phyloP scores from a whole-genome alignment of 2,797 vertebrate genomes.

The Pelochelys cantorii region DNA sequence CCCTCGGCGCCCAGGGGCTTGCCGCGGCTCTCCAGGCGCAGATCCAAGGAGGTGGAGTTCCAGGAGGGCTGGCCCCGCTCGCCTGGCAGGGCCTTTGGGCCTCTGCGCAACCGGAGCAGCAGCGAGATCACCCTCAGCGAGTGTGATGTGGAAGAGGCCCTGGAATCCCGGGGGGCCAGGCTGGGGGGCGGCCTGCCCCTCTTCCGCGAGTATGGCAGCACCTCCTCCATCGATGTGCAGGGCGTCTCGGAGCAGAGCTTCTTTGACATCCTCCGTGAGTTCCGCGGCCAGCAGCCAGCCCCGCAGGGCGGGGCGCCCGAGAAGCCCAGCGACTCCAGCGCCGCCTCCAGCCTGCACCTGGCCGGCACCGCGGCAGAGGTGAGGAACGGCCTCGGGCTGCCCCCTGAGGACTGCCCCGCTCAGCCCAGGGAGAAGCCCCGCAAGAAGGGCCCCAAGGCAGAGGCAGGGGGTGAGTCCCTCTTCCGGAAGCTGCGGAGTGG shows the following conservation, averaged over 20 bases:
- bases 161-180: constrained; percentile 46
- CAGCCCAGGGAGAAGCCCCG: constrained; percentile 82
- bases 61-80: constrained; percentile 82
- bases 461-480: constrained; percentile 77
- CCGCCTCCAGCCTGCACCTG: not conserved
- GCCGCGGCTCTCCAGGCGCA: constrained; percentile 80
- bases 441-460: constrained; percentile 81
- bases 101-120: constrained; percentile 90
- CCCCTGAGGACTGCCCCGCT: not conserved
- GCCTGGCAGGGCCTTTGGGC: constrained; percentile 79
- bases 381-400: not conserved
- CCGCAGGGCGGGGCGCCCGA: constrained; percentile 77
- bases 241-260: constrained; percentile 92
- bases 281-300: constrained; percentile 86
- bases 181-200: constrained; percentile 73
- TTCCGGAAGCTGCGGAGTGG: constrained; percentile 89
- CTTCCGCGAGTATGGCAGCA: constrained; percentile 94
- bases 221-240: constrained; percentile 94
- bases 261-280: constrained; percentile 91
- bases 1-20: constrained; percentile 71
- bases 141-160: constrained; percentile 82
- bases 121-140: constrained; percentile 95
- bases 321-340: constrained; percentile 69
- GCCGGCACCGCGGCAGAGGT: constrained; percentile 33
- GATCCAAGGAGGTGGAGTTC: constrained; percentile 89